Base-by-base conservation (phyloP, 1,140 invertebrate species). In the Schlechtendalia chinensis region DNA sequence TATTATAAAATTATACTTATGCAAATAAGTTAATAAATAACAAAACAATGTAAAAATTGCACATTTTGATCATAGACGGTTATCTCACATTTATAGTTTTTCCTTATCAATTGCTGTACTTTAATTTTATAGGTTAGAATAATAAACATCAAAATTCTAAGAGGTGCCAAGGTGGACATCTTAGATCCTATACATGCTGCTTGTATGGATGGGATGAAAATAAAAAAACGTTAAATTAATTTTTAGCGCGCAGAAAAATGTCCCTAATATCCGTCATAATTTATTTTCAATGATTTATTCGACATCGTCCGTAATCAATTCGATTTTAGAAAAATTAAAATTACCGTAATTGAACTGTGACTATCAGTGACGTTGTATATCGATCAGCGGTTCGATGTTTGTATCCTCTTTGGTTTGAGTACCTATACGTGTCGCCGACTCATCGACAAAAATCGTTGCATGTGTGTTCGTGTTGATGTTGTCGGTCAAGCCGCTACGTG, bases 381-480 rank as follows among this genome's bases (percentile, higher is more conserved):
- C 3, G 32, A n/a, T 39, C 3, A 8, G 3, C 32, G 32, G 32
- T 39, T 39, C 32, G 8, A 39, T 8, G 1, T 75, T 75, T 59
- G 0, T 45, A 75, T 63, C 19, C 58, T 79, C 75, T n/a, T 61
- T 79, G 75, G 16, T 19, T 12, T 56, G 16, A 14, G 8, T 79
- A 63, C 75, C 22, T 0, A 59, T 59, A 79, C 75, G 75, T 79
- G 75, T 79, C 75, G 75, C 75, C 75, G 75, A 79, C 75, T 79
- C 75, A 79, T 79, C 75, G 58, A 79, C 75, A 79, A 79, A 72
- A 61, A 79, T 79, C 75, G 75, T 79, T 79, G 58, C 75, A 79
- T 79, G 75, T 79, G 75, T 79, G 58, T 79, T 79, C 75, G 75
- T 79, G 75, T 79, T 79, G 58, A 79, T 61, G 75, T 79, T 79